Evolutionary conservation across 2,113 vertebrate genomes (phyloP).

Genomic region (Rhynchomys soricoides): DNA sequence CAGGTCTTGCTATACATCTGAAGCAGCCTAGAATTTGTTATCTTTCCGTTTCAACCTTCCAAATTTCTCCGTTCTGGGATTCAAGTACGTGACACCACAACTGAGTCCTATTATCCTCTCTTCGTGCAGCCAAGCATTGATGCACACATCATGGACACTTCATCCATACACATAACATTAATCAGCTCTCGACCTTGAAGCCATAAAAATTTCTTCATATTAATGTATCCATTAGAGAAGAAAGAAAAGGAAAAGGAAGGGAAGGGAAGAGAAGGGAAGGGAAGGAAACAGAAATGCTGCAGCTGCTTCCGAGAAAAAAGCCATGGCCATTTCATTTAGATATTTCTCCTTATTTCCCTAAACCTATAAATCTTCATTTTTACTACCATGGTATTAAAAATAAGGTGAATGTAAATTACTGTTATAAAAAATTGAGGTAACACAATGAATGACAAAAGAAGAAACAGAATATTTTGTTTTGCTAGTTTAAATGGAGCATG

Average conservation of each 20-base stretch:
- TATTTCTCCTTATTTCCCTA: conserved; percentile 37
- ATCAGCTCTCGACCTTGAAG: conserved; percentile 40
- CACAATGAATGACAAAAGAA: neutral
- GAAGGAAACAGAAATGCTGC: neutral
- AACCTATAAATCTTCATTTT: neutral
- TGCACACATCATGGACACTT: neutral
- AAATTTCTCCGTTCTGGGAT: neutral
- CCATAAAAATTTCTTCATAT: conserved; percentile 10
- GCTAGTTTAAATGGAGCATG: conserved; percentile 8
- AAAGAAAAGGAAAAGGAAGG: neutral
- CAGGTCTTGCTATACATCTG: neutral
- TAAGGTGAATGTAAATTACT: neutral
- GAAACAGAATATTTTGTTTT: neutral
- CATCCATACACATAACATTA: neutral
- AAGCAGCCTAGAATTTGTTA: neutral
- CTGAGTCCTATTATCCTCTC: neutral
- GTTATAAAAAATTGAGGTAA: neutral
- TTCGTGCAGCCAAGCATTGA: neutral
- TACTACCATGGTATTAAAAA: neutral
- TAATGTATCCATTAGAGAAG: neutral
- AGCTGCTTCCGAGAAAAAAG: conserved; percentile 24
- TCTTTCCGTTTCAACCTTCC: neutral
- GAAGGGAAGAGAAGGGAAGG: neutral
- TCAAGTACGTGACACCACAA: neutral
- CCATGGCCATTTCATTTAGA: neutral